Evolutionary conservation across 2,888 invertebrate genomes (phyloP).

Genomic region (Octonoba sinensis): DNA sequence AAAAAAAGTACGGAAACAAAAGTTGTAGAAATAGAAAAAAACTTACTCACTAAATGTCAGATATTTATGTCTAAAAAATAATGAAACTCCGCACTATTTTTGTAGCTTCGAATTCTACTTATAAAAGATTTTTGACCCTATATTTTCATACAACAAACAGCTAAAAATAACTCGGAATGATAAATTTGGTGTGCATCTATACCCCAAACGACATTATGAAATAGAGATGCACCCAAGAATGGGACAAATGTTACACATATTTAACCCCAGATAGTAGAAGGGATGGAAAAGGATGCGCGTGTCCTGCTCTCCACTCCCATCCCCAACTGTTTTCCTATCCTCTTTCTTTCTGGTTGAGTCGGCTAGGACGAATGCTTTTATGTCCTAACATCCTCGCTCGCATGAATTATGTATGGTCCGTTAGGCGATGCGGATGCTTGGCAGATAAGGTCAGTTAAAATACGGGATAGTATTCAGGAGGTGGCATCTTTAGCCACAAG

Average conservation of each 20-base stretch:
- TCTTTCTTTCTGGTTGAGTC: constrained; percentile 24
- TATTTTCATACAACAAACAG: too few species aligned
- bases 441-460: constrained; percentile 28
- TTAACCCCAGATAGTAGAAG: constrained; percentile 23
- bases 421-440: constrained; percentile 49
- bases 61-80: too few species aligned
- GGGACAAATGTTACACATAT: constrained; percentile 26
- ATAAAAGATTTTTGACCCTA: too few species aligned
- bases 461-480: too few species aligned
- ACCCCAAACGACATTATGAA: not conserved
- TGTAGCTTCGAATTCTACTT: too few species aligned
- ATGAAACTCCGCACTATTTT: too few species aligned
- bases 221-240: constrained; percentile 1
- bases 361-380: constrained; percentile 50
- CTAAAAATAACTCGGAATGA: too few species aligned
- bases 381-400: constrained; percentile 43
- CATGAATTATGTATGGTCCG: constrained; percentile 53
- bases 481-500: too few species aligned
- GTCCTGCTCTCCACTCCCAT: constrained; percentile 1
- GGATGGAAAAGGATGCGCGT: constrained; percentile 13
- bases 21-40: too few species aligned
- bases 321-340: constrained; percentile 22
- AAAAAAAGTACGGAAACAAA: too few species aligned
- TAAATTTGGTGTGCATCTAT: too few species aligned
- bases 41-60: too few species aligned